Conservation (phyloP, 2,888 invertebrate genomes). For the Gastrophysa polygoni region DNA sequence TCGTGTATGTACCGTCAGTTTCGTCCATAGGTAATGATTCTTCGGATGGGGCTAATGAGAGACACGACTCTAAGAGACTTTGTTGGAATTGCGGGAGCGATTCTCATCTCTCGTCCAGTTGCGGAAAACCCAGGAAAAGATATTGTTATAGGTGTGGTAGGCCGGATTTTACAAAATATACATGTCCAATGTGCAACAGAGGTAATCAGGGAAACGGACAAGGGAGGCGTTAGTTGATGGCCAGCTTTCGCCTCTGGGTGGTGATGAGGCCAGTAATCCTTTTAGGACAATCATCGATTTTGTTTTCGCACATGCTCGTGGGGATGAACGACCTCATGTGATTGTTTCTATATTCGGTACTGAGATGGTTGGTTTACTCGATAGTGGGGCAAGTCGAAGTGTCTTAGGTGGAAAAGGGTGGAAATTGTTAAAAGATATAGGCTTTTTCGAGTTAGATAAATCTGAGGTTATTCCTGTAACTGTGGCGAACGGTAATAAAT, state of each 20-base stretch:
- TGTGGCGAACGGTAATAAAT: conserved; percentile 16
- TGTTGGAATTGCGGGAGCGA: conserved; percentile 17
- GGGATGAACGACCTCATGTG: conserved; percentile 10
- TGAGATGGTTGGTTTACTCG: conserved; percentile 11
- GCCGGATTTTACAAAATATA: no score
- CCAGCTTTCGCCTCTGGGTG: background rate
- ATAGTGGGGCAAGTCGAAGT: conserved; percentile 14
- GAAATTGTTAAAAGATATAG: conserved; percentile 4
- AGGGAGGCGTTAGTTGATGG: background rate
- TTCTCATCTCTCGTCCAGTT: no score
- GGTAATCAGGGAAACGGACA: no score
- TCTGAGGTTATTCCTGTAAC: background rate
- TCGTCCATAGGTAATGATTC: no score
- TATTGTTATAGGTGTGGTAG: no score
- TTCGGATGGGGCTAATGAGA: no score
- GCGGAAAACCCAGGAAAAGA: background rate
- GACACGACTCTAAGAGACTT: no score
- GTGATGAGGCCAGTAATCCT: background rate
- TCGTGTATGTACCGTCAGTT: no score
- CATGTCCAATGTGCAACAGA: conserved; percentile 3
- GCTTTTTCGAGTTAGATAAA: background rate
- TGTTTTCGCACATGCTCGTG: conserved; percentile 1
- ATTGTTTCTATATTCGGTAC: conserved; percentile 12
- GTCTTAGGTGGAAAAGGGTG: conserved; percentile 7
- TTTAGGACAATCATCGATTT: background rate